These are phyloP conservation scores for Aphelenchoides besseyi DNA, from an alignment of 1,140 invertebrate species.

Conservation along the genomic window DNA sequence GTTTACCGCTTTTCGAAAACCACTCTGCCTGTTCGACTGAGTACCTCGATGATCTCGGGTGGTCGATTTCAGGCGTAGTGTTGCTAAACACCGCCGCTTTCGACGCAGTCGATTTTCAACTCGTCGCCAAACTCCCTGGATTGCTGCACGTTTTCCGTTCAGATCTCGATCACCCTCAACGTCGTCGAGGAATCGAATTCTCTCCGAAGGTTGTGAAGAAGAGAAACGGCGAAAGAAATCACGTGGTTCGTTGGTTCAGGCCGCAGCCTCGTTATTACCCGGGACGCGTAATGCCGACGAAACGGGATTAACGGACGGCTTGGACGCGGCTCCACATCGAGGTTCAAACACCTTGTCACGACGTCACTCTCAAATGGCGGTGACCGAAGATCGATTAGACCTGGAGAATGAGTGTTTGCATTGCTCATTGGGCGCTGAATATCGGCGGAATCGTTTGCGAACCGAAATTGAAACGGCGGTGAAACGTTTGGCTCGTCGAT, in stretches of 20 bases:
- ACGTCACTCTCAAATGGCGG: background rate
- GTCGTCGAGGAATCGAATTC: constrained; percentile 45
- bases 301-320: background rate
- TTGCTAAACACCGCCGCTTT: too few species aligned
- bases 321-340: background rate
- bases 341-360: constrained; percentile 11
- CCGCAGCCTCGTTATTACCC: background rate
- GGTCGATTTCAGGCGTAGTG: too few species aligned
- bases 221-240: constrained; percentile 36
- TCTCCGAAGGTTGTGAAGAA: constrained; percentile 58
- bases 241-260: background rate
- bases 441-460: constrained; percentile 42
- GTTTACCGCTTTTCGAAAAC: background rate
- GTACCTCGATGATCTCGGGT: too few species aligned
- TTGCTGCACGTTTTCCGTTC: background rate
- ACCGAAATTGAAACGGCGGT: constrained; percentile 59
- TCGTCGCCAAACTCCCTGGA: background rate
- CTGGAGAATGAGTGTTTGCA: constrained; percentile 46
- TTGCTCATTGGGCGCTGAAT: constrained; percentile 48
- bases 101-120: too few species aligned
- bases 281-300: background rate
- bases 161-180: constrained; percentile 50
- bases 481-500: constrained; percentile 49
- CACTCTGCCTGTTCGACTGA: background rate
- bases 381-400: constrained; percentile 30